phyloP scores from a whole-genome alignment of 2,113 vertebrate species.

The Plectropomus leopardus region DNA sequence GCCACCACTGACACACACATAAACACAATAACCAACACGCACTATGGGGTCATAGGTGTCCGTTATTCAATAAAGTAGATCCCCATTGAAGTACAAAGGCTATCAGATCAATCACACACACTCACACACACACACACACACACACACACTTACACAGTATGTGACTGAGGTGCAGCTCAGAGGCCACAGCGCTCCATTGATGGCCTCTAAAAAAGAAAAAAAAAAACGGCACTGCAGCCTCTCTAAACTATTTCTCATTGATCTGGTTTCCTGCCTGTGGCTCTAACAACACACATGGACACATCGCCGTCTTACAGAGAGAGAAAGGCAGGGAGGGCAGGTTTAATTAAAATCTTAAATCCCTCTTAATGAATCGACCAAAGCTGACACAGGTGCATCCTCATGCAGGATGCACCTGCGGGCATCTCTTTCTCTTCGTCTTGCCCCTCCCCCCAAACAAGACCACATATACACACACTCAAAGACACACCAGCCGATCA shows the following conservation, averaged over 20 bases:
- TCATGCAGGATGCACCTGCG: no score
- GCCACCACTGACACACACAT: neutral
- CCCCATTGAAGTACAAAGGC: constrained; percentile 54
- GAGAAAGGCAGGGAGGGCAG: constrained; percentile 14
- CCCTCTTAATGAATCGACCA: constrained; percentile 17
- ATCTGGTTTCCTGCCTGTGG: constrained; percentile 60
- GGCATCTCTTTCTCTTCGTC: neutral
- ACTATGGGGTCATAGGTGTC: constrained; percentile 31
- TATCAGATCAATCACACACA: constrained; percentile 37
- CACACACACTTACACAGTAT: constrained; percentile 5
- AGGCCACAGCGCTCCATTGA: constrained; percentile 37
- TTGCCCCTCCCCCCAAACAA: neutral
- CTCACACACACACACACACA: constrained; percentile 1
- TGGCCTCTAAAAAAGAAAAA: constrained; percentile 38
- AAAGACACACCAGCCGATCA: neutral
- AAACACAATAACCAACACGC: constrained; percentile 16
- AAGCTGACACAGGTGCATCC: constrained; percentile 31
- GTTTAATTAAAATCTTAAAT: constrained; percentile 64
- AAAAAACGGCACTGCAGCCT: constrained; percentile 38
- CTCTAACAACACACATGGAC: constrained; percentile 42
- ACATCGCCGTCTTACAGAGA: neutral
- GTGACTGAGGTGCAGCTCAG: constrained; percentile 54
- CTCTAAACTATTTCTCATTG: constrained; percentile 70
- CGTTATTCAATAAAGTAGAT: constrained; percentile 48
- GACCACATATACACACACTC: no score